These are phyloP conservation scores for Benthosema pterotum DNA, from an alignment of 2,797 vertebrate genomes.

Conservation along the genomic window DNA sequence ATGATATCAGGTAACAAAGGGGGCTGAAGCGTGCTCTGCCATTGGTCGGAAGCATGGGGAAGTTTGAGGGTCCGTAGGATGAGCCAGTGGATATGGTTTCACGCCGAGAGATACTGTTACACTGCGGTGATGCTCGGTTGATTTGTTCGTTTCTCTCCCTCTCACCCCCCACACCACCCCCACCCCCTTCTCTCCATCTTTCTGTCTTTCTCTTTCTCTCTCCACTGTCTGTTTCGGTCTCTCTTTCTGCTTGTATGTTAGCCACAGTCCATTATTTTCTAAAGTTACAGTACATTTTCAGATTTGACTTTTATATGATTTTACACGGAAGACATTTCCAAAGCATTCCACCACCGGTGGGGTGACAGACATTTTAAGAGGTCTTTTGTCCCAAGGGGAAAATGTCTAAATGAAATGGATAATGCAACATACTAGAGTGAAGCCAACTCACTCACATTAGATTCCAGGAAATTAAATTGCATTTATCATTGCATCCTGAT, in stretches of 20 bases:
- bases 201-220: too few species aligned
- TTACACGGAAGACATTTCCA: constrained; percentile 50
- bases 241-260: constrained; percentile 16
- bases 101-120: constrained; percentile 55
- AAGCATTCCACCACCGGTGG: constrained; percentile 44
- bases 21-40: constrained; percentile 16
- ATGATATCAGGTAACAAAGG: constrained; percentile 60
- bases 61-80: constrained; percentile 49
- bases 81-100: constrained; percentile 56
- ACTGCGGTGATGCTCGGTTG: constrained; percentile 42
- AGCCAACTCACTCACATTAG: constrained; percentile 14
- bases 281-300: constrained; percentile 54
- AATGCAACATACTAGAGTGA: constrained; percentile 50
- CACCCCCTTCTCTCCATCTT: too few species aligned
- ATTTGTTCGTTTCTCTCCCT: neutral
- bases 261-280: constrained; percentile 54
- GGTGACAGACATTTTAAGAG: constrained; percentile 66
- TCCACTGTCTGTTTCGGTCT: constrained; percentile 3
- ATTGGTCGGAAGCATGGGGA: constrained; percentile 52
- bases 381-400: constrained; percentile 55
- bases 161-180: too few species aligned
- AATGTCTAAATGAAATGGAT: constrained; percentile 54
- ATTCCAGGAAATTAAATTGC: too few species aligned
- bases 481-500: too few species aligned
- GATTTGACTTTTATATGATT: constrained; percentile 48